A percentile compares a stretch with the other conserved stretches of the same genome.
phyloP scores from a whole-genome alignment of 2,888 invertebrate genomes.

The Lepeophtheirus nordmannii region DNA sequence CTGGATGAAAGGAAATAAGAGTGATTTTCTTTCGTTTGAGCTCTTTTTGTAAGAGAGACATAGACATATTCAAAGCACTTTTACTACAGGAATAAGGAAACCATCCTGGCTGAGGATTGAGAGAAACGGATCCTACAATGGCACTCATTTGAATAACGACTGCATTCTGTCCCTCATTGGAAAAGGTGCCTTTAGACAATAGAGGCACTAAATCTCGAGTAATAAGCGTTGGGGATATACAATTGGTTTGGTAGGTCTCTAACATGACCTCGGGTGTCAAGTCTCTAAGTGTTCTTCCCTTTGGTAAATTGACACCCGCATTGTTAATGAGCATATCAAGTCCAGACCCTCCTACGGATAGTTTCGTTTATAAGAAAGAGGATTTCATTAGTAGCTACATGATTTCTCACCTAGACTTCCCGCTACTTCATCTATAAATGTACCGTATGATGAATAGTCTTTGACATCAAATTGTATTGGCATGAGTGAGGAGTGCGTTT shows the following conservation, averaged over 20 bases:
- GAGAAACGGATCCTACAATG: not conserved
- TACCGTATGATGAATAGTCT: not conserved
- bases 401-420: too few species aligned
- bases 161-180: not conserved
- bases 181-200: not conserved
- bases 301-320: not conserved
- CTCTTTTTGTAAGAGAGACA: not conserved
- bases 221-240: not conserved
- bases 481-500: not conserved
- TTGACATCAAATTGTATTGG: slow-evolving; percentile 2
- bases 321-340: not conserved
- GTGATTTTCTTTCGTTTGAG: not conserved
- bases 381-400: too few species aligned
- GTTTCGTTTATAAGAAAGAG: not conserved
- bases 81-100: not conserved
- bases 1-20: not conserved
- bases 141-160: slow-evolving; percentile 3
- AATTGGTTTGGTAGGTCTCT: not conserved
- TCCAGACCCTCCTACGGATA: not conserved
- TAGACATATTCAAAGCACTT: not conserved
- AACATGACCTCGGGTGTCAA: slow-evolving; percentile 1
- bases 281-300: not conserved
- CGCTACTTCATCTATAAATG: not conserved
- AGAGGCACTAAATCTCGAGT: not conserved
- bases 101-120: not conserved